Conservation (phyloP, 1,140 invertebrate genomes). For the Drosophila parvula region DNA sequence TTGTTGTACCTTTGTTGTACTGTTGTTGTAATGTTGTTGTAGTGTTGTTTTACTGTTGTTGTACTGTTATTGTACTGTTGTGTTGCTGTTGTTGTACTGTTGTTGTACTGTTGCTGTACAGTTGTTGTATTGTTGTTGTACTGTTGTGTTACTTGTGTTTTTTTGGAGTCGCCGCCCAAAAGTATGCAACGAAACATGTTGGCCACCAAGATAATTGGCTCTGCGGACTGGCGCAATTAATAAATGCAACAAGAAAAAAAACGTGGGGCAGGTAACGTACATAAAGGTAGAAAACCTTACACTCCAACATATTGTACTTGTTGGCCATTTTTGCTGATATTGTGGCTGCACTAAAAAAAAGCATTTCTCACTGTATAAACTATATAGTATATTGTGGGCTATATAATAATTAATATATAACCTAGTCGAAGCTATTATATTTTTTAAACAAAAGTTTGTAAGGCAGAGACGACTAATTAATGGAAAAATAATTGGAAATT, state of each 20-base stretch:
- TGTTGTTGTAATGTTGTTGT: neutral
- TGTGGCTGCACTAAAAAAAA: neutral
- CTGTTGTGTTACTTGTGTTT: too few species aligned
- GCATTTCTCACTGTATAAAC: neutral
- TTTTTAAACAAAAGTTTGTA: neutral
- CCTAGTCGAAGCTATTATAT: neutral
- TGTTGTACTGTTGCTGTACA: too few species aligned
- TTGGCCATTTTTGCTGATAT: neutral
- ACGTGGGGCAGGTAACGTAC: too few species aligned
- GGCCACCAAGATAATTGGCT: constrained; percentile 34
- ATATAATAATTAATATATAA: too few species aligned
- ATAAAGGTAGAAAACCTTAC: neutral
- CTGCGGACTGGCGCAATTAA: constrained; percentile 26
- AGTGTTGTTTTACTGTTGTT: neutral
- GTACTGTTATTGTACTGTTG: too few species aligned
- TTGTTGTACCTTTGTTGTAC: too few species aligned
- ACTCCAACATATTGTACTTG: constrained; percentile 1
- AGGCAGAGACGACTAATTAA: too few species aligned
- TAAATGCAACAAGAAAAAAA: constrained; percentile 22
- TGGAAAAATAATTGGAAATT: neutral
- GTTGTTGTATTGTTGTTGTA: neutral
- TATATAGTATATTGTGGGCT: too few species aligned
- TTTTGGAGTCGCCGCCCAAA: neutral
- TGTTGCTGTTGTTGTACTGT: too few species aligned
- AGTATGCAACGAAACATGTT: constrained; percentile 24